A percentile compares a stretch with the other conserved stretches of the same genome.
Evolutionary conservation across 2,888 invertebrate species (phyloP).

Genomic region (Malthinus flaveolus): DNA sequence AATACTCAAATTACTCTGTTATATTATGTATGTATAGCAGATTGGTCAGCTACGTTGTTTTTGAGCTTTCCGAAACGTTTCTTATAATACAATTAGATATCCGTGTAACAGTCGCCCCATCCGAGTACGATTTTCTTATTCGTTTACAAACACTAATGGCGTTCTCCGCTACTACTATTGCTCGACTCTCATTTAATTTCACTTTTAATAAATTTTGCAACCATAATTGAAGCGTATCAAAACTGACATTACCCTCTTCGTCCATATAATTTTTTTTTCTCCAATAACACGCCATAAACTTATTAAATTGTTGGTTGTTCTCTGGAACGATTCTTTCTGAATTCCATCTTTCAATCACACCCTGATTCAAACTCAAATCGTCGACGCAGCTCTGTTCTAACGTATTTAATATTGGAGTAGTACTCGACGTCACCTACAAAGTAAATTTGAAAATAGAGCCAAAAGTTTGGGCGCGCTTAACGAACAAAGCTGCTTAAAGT

Average conservation of each 20-base stretch:
- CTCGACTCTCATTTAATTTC: neutral
- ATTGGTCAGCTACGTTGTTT: too few relatives aligned
- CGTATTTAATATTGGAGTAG: neutral
- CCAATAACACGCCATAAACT: conserved; percentile 1
- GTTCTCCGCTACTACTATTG: neutral
- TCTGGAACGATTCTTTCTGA: neutral
- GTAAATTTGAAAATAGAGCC: neutral
- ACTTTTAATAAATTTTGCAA: neutral
- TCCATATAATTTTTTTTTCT: neutral
- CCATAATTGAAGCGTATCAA: neutral
- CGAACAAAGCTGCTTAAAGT: too few relatives aligned
- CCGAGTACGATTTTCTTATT: neutral
- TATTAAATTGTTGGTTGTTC: neutral
- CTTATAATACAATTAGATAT: conserved; percentile 1
- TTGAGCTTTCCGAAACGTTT: neutral
- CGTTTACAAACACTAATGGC: neutral
- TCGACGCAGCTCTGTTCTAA: neutral
- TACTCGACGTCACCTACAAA: neutral
- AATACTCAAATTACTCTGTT: too few relatives aligned
- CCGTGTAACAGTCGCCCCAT: neutral
- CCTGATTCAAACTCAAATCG: conserved; percentile 1
- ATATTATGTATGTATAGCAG: too few relatives aligned
- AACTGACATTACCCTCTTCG: conserved; percentile 1
- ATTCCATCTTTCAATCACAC: neutral
- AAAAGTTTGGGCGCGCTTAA: too few relatives aligned